Conservation (phyloP, 2,797 vertebrate species). For the Notolabrus celidotus region DNA sequence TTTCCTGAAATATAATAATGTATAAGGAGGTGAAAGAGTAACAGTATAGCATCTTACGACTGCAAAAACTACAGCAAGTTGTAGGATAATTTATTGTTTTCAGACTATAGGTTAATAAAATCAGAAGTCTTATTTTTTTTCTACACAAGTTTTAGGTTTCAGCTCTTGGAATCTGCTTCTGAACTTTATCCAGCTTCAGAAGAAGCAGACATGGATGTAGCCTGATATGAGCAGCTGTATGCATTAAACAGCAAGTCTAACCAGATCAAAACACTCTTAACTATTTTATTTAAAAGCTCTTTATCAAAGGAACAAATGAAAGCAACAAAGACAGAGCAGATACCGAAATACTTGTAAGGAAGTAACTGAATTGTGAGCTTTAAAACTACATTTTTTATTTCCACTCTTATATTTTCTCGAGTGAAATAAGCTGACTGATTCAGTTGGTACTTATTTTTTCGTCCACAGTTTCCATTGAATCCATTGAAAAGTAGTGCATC, state of each 20-base stretch:
- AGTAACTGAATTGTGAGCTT: too few relatives aligned
- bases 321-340: not conserved
- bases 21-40: not conserved
- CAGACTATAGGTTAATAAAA: not conserved
- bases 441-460: too few relatives aligned
- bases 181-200: constrained; percentile 41
- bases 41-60: not conserved
- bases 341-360: too few relatives aligned
- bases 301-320: not conserved
- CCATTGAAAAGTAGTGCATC: not conserved
- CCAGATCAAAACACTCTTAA: constrained; percentile 11
- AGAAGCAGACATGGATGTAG: constrained; percentile 18
- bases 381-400: too few relatives aligned
- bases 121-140: constrained; percentile 2
- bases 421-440: too few relatives aligned
- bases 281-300: not conserved
- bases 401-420: not conserved
- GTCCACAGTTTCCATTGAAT: too few relatives aligned
- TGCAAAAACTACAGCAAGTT: not conserved
- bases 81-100: not conserved
- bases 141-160: constrained; percentile 34
- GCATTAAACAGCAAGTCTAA: constrained; percentile 7
- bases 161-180: constrained; percentile 22
- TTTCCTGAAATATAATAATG: not conserved
- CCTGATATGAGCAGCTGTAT: constrained; percentile 38